These are phyloP conservation scores for Sarcophaga bullata DNA, from an alignment of 1,140 invertebrate genomes.

Conservation along the genomic window DNA sequence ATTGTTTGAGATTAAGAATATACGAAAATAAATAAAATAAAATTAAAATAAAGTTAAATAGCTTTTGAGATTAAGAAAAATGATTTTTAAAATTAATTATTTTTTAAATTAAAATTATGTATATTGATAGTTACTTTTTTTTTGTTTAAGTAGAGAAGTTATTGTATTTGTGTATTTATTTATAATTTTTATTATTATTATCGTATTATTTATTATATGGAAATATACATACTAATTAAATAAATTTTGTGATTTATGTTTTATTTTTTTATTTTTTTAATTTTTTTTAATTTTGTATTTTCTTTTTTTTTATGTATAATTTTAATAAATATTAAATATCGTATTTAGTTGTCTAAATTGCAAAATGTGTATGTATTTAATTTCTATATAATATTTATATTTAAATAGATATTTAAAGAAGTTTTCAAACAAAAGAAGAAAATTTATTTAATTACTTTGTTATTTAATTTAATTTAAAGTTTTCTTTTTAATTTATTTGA, in stretches of 20 bases:
- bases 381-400: slow-evolving; percentile 8
- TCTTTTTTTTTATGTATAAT: not conserved
- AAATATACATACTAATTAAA: slow-evolving; percentile 21
- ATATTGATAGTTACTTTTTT: not conserved
- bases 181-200: not conserved
- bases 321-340: slow-evolving; percentile 11
- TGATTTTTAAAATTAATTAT: not conserved
- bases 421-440: not conserved
- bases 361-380: not conserved
- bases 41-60: not conserved
- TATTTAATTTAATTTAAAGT: not conserved
- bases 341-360: slow-evolving; percentile 9
- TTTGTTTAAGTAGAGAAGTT: not conserved
- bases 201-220: not conserved
- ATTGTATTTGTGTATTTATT: not conserved
- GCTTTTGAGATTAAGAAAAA: not conserved
- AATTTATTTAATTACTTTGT: too few relatives aligned
- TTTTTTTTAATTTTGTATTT: not conserved
- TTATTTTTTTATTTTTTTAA: not conserved
- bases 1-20: not conserved
- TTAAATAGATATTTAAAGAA: slow-evolving; percentile 5
- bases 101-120: too few relatives aligned
- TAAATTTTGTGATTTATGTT: too few relatives aligned
- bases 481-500: not conserved
- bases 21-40: not conserved